phyloP scores from a whole-genome alignment of 1,140 invertebrate genomes.

The Formica selysi region DNA sequence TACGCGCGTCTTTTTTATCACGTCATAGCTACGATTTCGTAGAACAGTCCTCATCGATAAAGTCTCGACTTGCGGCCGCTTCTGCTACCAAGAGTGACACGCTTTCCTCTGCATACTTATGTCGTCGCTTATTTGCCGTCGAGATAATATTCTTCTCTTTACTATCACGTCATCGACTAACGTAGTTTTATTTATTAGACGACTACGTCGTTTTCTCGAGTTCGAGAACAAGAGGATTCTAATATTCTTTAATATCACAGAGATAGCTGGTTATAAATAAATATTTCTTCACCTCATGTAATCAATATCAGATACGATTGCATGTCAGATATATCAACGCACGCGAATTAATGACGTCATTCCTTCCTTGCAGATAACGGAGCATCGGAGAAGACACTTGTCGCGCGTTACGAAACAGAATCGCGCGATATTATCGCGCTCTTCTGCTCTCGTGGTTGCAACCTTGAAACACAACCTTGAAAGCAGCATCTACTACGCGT shows the following conservation, averaged over 20 bases:
- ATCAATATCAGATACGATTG: not conserved
- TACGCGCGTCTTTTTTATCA: slow-evolving; percentile 54
- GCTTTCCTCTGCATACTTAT: not conserved
- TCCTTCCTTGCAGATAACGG: not conserved
- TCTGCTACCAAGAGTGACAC: slow-evolving; percentile 27
- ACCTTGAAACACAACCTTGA: slow-evolving; percentile 63
- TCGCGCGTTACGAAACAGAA: slow-evolving; percentile 41
- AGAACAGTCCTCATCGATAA: slow-evolving; percentile 54
- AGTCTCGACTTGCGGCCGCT: slow-evolving; percentile 21
- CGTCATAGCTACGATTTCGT: slow-evolving; percentile 29
- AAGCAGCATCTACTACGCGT: slow-evolving; percentile 23
- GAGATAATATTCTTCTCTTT: not conserved
- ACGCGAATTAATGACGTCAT: not conserved
- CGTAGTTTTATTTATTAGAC: slow-evolving; percentile 3
- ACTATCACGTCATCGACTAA: slow-evolving; percentile 1
- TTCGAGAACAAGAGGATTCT: not conserved
- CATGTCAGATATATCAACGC: not conserved
- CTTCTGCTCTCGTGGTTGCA: slow-evolving; percentile 20
- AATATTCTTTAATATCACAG: not conserved
- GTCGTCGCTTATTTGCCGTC: slow-evolving; percentile 1
- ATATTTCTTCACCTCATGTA: not conserved
- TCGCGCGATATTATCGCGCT: slow-evolving; percentile 32
- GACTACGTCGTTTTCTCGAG: not conserved
- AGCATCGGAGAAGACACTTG: slow-evolving; percentile 8
- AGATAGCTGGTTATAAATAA: slow-evolving; percentile 20